Base-by-base conservation (phyloP, 1,140 invertebrate species). In the Euglossa dilemma region DNA sequence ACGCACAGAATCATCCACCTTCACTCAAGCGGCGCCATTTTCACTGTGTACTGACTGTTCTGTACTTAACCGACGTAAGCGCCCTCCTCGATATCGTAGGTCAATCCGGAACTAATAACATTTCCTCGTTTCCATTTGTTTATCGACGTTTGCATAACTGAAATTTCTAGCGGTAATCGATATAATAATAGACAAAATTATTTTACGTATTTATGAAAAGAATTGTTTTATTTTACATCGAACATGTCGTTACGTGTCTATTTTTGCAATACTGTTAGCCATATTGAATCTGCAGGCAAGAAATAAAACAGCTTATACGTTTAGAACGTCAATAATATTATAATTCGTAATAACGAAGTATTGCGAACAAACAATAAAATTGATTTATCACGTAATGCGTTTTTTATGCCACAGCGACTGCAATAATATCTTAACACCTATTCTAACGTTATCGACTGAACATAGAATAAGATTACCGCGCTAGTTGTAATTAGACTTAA, bases 11-110 rank as follows among this genome's bases (percentile, higher is more conserved):
- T 83, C 85, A 79, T 87, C 83, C 89, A 92, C 91, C 90, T 86
- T 94, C 89, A 93, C 87, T 91, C 90, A 67, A 93, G 84, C 92
- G 89, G 89, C 93, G 92, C 93, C 93, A 93, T 93, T 92, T 93
- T 93, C 81, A 89, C 89, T 91, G 84, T 88, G 71, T 74, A 80
- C 75, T 75, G 75, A 83, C 64, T 50, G 47, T 23, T 80, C 45
- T 54, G 2, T 11, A 28, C 56, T 59, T 28, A 50, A 56, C n/a
- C 63, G 72, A 82, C 7, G 8, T 14, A 6, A 70, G 63, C 83
- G 83, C 56, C 81, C 50, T 54, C 75, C 7, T n/a, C 25, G 3
- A 59, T 43, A 8, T 4, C 25, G 8, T 20, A 36, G 25, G 50
- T n/a, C 66, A 7, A 36, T 18, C 25, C 18, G 16, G n/a, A 79